These are phyloP conservation scores for Jaculus jaculus DNA, from an alignment of 2,113 vertebrate species.

Conservation along the genomic window DNA sequence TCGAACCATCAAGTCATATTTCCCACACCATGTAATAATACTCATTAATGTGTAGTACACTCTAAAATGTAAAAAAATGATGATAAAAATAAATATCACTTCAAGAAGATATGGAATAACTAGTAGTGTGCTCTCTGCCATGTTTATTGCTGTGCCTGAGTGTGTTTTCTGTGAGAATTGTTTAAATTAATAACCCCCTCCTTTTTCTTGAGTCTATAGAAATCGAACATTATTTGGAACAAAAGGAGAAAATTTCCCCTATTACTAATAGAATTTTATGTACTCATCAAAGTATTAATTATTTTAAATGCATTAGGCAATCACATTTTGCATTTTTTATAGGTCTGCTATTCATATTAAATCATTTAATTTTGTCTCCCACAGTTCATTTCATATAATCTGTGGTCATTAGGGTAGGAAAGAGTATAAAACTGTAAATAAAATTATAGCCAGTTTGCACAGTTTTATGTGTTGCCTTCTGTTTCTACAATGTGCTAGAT, in stretches of 20 bases:
- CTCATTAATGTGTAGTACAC: not conserved
- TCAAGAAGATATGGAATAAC: not conserved
- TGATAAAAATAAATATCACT: not conserved
- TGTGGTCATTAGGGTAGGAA: slow-evolving; percentile 61
- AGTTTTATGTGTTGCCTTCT: slow-evolving; percentile 63
- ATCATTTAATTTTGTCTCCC: slow-evolving; percentile 62
- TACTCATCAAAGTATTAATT: slow-evolving; percentile 27
- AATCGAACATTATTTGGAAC: not conserved
- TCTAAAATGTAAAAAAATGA: slow-evolving; percentile 18
- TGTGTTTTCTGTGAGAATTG: not conserved
- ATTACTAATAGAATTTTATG: slow-evolving; percentile 12
- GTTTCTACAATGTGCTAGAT: slow-evolving; percentile 43
- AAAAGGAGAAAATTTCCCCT: not conserved
- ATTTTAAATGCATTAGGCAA: slow-evolving; percentile 23
- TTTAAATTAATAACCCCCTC: slow-evolving; percentile 13
- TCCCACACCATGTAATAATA: not conserved
- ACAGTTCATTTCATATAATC: slow-evolving; percentile 59
- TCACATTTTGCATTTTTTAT: slow-evolving; percentile 40
- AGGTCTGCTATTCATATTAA: slow-evolving; percentile 2
- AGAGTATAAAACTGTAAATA: slow-evolving; percentile 63
- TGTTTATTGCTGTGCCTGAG: not conserved
- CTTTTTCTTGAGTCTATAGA: not conserved
- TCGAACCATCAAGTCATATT: not conserved
- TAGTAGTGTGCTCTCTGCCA: not conserved
- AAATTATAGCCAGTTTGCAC: slow-evolving; percentile 65